These are phyloP conservation scores for Dasysyrphus albostriatus DNA, from an alignment of 2,888 invertebrate species.

Conservation along the genomic window DNA sequence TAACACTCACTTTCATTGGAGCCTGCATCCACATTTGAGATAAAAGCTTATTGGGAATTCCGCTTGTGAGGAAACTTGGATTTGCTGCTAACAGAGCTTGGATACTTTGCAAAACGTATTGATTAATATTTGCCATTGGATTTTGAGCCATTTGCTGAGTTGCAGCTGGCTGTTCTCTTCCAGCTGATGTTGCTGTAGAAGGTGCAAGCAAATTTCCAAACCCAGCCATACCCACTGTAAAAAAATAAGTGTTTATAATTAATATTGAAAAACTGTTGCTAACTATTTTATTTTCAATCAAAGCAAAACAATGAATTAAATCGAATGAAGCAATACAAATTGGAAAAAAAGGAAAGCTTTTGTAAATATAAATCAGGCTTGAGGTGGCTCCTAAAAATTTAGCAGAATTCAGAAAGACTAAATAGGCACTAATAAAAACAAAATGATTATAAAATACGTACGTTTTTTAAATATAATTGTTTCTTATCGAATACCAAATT, in stretches of 20 bases:
- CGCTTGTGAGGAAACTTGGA: conserved; percentile 83
- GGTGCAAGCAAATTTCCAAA: conserved; percentile 82
- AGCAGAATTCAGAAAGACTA: no score
- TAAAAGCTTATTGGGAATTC: conserved; percentile 85
- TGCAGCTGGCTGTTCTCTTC: conserved; percentile 36
- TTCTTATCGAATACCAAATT: no score
- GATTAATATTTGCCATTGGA: conserved; percentile 80
- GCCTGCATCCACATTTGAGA: conserved; percentile 86
- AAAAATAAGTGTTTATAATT: background rate
- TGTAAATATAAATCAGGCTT: no score
- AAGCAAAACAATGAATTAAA: conserved; percentile 9
- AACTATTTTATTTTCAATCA: background rate
- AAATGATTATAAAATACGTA: no score
- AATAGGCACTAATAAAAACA: no score
- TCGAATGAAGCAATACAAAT: background rate
- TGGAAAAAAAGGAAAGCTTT: background rate
- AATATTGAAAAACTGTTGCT: background rate
- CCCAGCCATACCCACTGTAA: conserved; percentile 87
- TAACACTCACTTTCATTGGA: conserved; percentile 82
- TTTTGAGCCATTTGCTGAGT: conserved; percentile 70
- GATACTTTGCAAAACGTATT: conserved; percentile 82
- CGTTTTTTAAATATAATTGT: no score
- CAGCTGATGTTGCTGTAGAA: conserved; percentile 60
- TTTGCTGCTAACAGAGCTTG: conserved; percentile 82
- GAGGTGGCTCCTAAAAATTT: no score